Percentiles rank a stretch among this genome's conserved stretches.
These are phyloP conservation scores for Polyommatus iphigenia DNA, from an alignment of 2,888 invertebrate genomes.

Conservation along the genomic window DNA sequence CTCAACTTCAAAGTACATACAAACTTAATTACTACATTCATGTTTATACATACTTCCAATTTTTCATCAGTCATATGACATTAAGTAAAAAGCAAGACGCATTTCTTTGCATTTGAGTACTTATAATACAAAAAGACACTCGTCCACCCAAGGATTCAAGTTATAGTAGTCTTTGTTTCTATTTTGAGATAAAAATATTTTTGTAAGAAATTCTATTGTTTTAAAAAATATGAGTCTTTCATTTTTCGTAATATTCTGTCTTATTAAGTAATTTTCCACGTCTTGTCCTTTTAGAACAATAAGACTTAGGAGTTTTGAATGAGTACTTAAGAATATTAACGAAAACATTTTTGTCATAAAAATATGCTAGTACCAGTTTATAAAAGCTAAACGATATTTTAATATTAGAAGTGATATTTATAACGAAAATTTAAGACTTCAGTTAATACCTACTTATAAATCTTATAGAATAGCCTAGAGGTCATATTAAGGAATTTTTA, in stretches of 20 bases:
- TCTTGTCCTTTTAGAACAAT: constrained; percentile 16
- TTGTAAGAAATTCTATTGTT: neutral
- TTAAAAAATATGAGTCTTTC: constrained; percentile 42
- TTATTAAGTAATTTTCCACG: neutral
- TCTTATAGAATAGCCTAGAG: neutral
- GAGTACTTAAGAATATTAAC: neutral
- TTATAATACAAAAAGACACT: neutral
- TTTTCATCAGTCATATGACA: too few relatives aligned
- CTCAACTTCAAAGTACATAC: too few relatives aligned
- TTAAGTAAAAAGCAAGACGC: neutral
- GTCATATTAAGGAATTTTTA: too few relatives aligned
- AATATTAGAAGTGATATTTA: too few relatives aligned
- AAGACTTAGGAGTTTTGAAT: constrained; percentile 8
- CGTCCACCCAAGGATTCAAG: neutral
- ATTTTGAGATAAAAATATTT: neutral
- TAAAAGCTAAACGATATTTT: neutral
- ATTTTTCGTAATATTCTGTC: constrained; percentile 35
- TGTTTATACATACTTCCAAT: too few relatives aligned
- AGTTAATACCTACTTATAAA: neutral
- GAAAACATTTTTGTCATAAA: neutral
- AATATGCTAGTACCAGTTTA: neutral
- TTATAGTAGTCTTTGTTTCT: constrained; percentile 3
- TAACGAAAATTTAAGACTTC: neutral
- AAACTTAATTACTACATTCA: too few relatives aligned
- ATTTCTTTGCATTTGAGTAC: neutral